A percentile compares a stretch with the other conserved stretches of the same genome.
Conservation (phyloP, 2,888 invertebrate species). For the Troglohyphantes excavatus region DNA sequence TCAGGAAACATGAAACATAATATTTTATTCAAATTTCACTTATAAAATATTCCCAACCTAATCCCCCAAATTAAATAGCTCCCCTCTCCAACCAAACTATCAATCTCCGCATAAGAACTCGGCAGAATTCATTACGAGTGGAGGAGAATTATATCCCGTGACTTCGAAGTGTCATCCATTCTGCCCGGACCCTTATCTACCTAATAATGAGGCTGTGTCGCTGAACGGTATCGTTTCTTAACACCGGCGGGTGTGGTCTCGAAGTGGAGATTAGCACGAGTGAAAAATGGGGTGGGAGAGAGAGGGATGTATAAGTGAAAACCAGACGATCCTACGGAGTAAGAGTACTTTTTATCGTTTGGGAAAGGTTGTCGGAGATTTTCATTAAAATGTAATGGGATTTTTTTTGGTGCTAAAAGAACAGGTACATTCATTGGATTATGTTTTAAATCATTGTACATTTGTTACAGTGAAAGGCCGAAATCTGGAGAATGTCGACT, state of each 20-base stretch:
- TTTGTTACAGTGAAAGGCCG: no score
- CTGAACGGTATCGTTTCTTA: slow-evolving; percentile 29
- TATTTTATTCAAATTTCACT: no score
- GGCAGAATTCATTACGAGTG: background rate
- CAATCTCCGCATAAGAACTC: background rate
- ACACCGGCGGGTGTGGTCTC: slow-evolving; percentile 52
- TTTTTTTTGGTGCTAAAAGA: no score
- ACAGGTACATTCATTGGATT: no score
- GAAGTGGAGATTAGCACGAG: slow-evolving; percentile 27
- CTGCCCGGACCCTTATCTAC: slow-evolving; percentile 20
- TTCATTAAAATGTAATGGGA: background rate
- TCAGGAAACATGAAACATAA: no score
- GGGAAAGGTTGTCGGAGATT: background rate
- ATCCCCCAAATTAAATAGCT: no score
- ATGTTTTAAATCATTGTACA: no score
- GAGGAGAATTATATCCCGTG: background rate
- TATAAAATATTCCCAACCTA: no score
- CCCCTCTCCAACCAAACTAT: no score
- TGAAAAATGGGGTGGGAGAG: slow-evolving; percentile 47
- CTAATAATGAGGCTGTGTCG: slow-evolving; percentile 39
- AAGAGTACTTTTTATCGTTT: no score
- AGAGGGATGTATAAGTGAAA: slow-evolving; percentile 37
- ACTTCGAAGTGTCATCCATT: slow-evolving; percentile 32
- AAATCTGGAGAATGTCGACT: no score
- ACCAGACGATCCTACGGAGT: background rate